Conservation (phyloP, 1,140 invertebrate species). For the Nasonia vitripennis region DNA sequence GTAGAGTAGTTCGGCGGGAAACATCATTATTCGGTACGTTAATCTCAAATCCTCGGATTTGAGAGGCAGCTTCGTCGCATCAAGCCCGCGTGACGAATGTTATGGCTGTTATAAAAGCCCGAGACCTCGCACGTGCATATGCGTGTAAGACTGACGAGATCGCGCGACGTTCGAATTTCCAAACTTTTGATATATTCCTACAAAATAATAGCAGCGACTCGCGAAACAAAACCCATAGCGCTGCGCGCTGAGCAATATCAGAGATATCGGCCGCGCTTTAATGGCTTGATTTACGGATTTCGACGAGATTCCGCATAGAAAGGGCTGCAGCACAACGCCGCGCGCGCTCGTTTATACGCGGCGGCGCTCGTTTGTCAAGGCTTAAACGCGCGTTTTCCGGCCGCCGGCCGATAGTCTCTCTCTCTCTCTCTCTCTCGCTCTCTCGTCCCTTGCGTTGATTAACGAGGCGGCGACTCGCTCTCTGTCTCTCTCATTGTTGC, state of each 20-base stretch:
- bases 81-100: neutral
- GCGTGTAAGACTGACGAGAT: too few relatives aligned
- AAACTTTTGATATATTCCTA: too few relatives aligned
- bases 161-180: too few relatives aligned
- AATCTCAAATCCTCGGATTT: slow-evolving; percentile 20
- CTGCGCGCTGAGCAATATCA: neutral
- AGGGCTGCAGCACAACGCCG: neutral
- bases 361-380: slow-evolving; percentile 46
- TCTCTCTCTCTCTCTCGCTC: neutral
- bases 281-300: slow-evolving; percentile 40
- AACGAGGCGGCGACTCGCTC: slow-evolving; percentile 24
- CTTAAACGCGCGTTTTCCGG: slow-evolving; percentile 30
- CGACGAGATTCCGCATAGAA: slow-evolving; percentile 5
- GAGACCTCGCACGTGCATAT: neutral
- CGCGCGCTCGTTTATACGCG: slow-evolving; percentile 1
- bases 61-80: neutral
- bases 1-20: neutral
- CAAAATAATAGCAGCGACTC: neutral
- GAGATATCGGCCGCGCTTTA: neutral
- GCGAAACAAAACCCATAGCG: neutral
- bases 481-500: slow-evolving; percentile 62
- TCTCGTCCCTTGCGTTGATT: slow-evolving; percentile 27
- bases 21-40: slow-evolving; percentile 24
- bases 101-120: slow-evolving; percentile 6
- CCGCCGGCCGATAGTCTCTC: slow-evolving; percentile 1